Conservation (phyloP, 2,888 invertebrate species). For the Scrobipalpa atriplicella region DNA sequence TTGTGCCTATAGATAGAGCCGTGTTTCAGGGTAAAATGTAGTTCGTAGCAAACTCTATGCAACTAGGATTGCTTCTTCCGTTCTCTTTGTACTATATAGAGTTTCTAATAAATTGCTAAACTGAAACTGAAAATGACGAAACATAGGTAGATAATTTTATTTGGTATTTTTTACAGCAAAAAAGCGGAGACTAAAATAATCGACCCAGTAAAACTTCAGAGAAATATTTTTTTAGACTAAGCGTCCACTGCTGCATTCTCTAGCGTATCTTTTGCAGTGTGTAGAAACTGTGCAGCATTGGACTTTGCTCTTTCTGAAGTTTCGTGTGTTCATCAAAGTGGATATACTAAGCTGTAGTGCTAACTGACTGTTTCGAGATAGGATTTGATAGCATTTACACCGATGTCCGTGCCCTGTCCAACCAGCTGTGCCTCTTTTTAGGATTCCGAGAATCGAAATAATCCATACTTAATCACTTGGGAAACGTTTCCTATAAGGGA, state of each 20-base stretch:
- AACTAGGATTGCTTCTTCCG: constrained; percentile 16
- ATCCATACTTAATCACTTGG: not conserved
- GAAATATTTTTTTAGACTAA: not conserved
- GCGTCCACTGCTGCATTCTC: not conserved
- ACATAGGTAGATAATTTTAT: no score
- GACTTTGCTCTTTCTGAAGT: not conserved
- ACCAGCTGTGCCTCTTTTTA: not conserved
- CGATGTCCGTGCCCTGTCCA: constrained; percentile 41
- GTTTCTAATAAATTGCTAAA: no score
- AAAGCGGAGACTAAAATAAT: no score
- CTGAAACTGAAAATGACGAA: no score
- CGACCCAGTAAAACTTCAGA: not conserved
- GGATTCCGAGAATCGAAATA: constrained; percentile 12
- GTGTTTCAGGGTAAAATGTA: not conserved
- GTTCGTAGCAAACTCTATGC: not conserved
- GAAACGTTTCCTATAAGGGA: not conserved
- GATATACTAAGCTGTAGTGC: no score
- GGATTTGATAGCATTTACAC: constrained; percentile 48
- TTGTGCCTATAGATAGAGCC: not conserved
- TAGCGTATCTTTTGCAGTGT: not conserved
- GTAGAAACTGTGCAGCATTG: not conserved
- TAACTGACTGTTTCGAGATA: constrained; percentile 41
- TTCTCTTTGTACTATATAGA: constrained; percentile 5
- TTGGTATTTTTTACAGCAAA: constrained; percentile 25
- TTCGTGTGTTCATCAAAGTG: no score